Evolutionary conservation across 2,113 vertebrate species (phyloP).

Genomic region (Salvator merianae): DNA sequence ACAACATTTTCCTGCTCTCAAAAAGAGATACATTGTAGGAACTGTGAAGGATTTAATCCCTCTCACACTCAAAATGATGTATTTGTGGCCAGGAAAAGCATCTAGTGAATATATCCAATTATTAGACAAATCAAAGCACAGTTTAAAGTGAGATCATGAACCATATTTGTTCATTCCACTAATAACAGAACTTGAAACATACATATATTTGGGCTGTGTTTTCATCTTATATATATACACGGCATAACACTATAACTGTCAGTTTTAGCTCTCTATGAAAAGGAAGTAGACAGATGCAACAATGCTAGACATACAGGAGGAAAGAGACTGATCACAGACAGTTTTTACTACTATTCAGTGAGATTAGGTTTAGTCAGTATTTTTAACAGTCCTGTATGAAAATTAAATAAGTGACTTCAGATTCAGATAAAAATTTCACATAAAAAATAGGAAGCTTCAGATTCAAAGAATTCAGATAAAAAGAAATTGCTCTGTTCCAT

Average conservation of each 20-base stretch:
- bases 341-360: neutral
- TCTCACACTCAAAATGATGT: no score
- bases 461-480: neutral
- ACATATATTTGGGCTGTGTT: neutral
- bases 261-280: neutral
- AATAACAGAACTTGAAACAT: neutral
- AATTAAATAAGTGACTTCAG: no score
- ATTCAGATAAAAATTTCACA: no score
- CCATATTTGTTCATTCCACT: neutral
- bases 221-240: neutral
- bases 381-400: neutral
- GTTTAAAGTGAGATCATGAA: neutral
- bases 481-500: neutral
- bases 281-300: neutral
- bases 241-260: neutral
- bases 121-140: neutral
- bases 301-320: neutral
- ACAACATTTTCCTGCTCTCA: neutral
- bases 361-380: neutral
- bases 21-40: neutral
- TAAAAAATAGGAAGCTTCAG: neutral
- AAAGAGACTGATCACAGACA: neutral
- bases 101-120: neutral
- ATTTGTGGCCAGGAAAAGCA: neutral
- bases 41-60: neutral